Conservation (phyloP, 2,797 vertebrate genomes). For the Crypturellus tataupa region DNA sequence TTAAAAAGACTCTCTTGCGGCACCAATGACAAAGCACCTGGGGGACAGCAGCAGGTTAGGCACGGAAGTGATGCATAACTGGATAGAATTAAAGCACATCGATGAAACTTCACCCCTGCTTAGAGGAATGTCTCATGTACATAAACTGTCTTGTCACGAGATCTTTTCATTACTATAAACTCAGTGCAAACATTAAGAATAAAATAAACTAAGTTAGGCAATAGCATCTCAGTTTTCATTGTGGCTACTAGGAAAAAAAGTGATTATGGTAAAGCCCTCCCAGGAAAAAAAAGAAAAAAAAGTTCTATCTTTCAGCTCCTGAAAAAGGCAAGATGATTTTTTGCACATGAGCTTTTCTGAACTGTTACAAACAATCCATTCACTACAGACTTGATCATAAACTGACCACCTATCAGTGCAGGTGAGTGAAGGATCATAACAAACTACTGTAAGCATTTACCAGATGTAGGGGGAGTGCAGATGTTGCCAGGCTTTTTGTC, state of each 20-base stretch:
- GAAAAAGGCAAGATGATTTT: neutral
- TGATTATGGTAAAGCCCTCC: neutral
- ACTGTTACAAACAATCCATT: neutral
- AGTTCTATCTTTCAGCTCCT: neutral
- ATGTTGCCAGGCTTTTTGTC: neutral
- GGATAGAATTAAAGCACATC: constrained; percentile 19
- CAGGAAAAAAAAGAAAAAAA: neutral
- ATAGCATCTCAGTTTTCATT: neutral
- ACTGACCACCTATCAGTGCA: neutral
- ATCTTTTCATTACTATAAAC: neutral
- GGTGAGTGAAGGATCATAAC: neutral
- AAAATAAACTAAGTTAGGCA: neutral
- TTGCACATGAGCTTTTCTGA: neutral
- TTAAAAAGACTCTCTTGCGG: neutral
- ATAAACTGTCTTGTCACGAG: neutral
- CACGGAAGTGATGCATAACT: neutral
- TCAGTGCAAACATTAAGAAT: neutral
- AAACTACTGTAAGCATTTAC: neutral
- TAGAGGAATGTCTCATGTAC: neutral
- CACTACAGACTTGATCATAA: neutral
- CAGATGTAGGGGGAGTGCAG: neutral
- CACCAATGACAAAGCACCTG: constrained; percentile 7
- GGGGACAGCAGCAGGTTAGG: neutral
- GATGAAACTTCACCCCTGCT: neutral
- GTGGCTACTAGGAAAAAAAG: neutral